These are phyloP conservation scores for Philhelius pedissequus DNA, from an alignment of 2,888 invertebrate species.

Conservation along the genomic window DNA sequence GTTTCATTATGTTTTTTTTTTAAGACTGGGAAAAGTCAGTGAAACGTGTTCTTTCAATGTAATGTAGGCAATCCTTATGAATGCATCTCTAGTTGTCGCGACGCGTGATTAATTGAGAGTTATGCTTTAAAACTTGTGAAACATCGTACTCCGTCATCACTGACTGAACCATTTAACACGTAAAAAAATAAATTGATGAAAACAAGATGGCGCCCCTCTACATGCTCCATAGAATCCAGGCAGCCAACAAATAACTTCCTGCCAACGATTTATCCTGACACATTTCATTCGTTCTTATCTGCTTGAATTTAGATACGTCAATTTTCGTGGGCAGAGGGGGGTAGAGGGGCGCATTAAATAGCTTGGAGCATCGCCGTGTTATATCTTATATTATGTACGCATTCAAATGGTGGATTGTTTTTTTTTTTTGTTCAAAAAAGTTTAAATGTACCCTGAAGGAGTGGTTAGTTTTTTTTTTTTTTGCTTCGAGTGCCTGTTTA, in stretches of 20 bases:
- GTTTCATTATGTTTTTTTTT: too few relatives aligned
- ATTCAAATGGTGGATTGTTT: neutral
- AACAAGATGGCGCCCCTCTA: neutral
- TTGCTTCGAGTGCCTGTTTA: neutral
- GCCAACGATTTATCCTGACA: slow-evolving; percentile 11
- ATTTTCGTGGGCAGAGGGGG: neutral
- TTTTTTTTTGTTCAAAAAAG: neutral
- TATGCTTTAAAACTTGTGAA: too few relatives aligned
- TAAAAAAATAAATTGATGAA: too few relatives aligned
- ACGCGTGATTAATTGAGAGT: too few relatives aligned
- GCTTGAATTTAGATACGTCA: neutral
- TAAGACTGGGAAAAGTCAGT: too few relatives aligned
- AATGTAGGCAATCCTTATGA: too few relatives aligned
- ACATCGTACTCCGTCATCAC: too few relatives aligned
- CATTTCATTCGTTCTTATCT: slow-evolving; percentile 18
- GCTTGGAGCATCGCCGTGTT: neutral
- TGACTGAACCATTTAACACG: too few relatives aligned
- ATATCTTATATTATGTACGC: neutral
- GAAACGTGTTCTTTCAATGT: too few relatives aligned
- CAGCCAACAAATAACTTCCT: neutral
- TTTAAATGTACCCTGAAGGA: too few relatives aligned
- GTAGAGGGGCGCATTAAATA: neutral
- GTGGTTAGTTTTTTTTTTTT: too few relatives aligned
- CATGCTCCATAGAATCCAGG: neutral
- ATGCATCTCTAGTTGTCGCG: too few relatives aligned